phyloP scores from a whole-genome alignment of 2,888 invertebrate species.

The Nasonia oneida region DNA sequence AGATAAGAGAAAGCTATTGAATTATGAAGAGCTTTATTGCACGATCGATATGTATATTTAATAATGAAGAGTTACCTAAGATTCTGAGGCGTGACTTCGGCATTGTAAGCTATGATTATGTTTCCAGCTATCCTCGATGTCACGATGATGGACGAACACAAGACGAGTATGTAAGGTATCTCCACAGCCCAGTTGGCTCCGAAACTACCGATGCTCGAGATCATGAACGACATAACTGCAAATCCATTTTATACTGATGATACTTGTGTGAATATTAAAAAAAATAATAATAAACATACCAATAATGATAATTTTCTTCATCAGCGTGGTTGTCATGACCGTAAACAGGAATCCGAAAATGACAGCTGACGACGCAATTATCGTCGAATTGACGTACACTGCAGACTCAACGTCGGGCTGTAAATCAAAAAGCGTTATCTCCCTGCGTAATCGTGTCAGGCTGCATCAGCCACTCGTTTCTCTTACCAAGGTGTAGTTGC shows the following conservation, averaged over 20 bases:
- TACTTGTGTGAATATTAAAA: not conserved
- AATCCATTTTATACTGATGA: constrained; percentile 24
- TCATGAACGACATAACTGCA: constrained; percentile 69
- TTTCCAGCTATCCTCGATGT: constrained; percentile 74
- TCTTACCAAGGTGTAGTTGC: constrained; percentile 53
- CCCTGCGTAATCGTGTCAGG: not conserved
- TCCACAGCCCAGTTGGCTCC: constrained; percentile 74
- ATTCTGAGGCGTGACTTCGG: constrained; percentile 72
- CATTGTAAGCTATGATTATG: constrained; percentile 72
- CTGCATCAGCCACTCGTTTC: not conserved
- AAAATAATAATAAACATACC: constrained; percentile 66
- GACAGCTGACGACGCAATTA: constrained; percentile 73
- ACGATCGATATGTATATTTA: too few species aligned
- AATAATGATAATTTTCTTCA: constrained; percentile 67
- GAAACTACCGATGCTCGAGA: constrained; percentile 71
- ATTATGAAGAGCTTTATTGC: not conserved
- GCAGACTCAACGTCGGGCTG: constrained; percentile 70
- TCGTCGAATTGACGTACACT: constrained; percentile 73
- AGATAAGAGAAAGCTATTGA: not conserved
- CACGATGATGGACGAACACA: constrained; percentile 72
- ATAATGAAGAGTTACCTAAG: constrained; percentile 71
- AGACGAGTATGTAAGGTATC: constrained; percentile 72
- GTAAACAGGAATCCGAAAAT: constrained; percentile 70
- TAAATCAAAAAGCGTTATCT: constrained; percentile 56
- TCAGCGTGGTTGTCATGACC: constrained; percentile 65